Percentiles rank a stretch among this genome's conserved stretches.
Conservation (phyloP, 2,888 invertebrate species). For the Pimpla rufipes region DNA sequence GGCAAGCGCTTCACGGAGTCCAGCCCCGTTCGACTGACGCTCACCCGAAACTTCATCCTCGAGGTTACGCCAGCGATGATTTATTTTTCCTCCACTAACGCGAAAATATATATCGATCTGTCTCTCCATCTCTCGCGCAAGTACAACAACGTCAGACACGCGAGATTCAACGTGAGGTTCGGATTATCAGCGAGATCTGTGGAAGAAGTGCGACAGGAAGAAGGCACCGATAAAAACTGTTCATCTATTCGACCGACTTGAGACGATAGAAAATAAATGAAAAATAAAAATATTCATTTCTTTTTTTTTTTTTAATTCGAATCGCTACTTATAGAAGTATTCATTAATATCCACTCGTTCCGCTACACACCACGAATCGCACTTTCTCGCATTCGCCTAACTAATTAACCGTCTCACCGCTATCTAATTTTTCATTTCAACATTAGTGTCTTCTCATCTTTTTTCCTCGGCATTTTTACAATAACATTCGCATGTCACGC, state of each 20-base stretch:
- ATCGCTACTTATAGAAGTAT: slow-evolving; percentile 22
- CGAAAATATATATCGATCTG: slow-evolving; percentile 35
- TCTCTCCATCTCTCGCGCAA: slow-evolving; percentile 53
- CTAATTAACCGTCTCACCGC: slow-evolving; percentile 30
- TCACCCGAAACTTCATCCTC: slow-evolving; percentile 30
- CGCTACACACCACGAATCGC: slow-evolving; percentile 46
- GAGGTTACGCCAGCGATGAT: slow-evolving; percentile 37
- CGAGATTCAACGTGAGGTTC: slow-evolving; percentile 46
- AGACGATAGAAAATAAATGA: slow-evolving; percentile 7
- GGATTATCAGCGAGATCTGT: slow-evolving; percentile 61
- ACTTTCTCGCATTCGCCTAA: slow-evolving; percentile 46
- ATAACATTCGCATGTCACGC: slow-evolving; percentile 37
- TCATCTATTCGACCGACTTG: slow-evolving; percentile 24
- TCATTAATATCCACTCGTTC: slow-evolving; percentile 34
- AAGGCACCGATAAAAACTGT: slow-evolving; percentile 79
- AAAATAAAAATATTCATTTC: slow-evolving; percentile 9
- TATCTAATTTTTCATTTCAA: slow-evolving; percentile 44
- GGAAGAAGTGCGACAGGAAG: slow-evolving; percentile 76
- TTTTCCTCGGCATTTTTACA: slow-evolving; percentile 27
- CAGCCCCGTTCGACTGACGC: slow-evolving; percentile 21
- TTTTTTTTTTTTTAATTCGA: slow-evolving; percentile 14
- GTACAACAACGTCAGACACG: slow-evolving; percentile 57
- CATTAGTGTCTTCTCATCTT: slow-evolving; percentile 23
- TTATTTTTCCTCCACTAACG: slow-evolving; percentile 1
- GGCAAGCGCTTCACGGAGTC: slow-evolving; percentile 11